phyloP scores from a whole-genome alignment of 2,113 vertebrate genomes.

The Chionomys nivalis region DNA sequence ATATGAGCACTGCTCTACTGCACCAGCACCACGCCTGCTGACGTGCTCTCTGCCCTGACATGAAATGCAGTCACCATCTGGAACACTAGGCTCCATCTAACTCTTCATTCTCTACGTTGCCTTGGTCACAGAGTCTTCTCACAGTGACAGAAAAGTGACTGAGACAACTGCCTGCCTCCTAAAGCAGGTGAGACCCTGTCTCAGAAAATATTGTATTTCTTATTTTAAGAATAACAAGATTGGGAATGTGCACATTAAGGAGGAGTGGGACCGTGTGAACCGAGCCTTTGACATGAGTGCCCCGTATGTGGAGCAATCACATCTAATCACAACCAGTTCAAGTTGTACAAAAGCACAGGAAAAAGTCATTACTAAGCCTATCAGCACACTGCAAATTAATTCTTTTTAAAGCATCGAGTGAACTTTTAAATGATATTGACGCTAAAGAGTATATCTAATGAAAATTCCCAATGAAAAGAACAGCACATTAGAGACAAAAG shows the following conservation, averaged over 20 bases:
- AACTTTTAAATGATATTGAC: conserved; percentile 7
- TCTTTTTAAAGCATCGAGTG: conserved; percentile 11
- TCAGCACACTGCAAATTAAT: background rate
- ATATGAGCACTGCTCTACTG: background rate
- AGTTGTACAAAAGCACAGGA: background rate
- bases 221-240: conserved; percentile 46
- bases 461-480: conserved; percentile 51
- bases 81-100: background rate
- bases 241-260: background rate
- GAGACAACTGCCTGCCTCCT: background rate
- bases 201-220: background rate
- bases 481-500: background rate
- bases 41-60: background rate
- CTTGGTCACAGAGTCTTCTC: background rate
- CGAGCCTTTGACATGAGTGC: background rate
- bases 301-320: background rate
- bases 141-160: background rate
- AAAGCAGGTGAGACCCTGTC: background rate
- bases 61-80: background rate
- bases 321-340: background rate
- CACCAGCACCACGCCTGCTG: background rate
- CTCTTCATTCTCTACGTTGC: background rate
- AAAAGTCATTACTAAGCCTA: background rate
- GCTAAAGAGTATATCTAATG: conserved; percentile 8
- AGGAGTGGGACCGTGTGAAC: background rate